Evolutionary conservation across 1,140 invertebrate species (phyloP), one percentile per base, ranked within the genome.

Genomic region (Aphis craccivora): DNA sequence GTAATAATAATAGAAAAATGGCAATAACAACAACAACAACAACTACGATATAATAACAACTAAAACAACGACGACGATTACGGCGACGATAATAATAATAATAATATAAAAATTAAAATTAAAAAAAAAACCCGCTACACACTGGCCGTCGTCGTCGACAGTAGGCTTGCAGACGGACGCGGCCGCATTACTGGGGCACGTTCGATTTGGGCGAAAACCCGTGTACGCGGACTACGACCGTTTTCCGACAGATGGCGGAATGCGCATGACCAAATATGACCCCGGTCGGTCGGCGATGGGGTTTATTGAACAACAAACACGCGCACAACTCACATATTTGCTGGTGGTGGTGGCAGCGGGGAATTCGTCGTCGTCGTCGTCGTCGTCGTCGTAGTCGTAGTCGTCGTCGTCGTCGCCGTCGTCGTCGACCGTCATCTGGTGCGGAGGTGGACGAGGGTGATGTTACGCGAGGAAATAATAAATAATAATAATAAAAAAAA

Each of bases 271-370:
- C 91, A 93, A 93, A 84, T 84, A 55, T 55, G 91, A 93, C 91
- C 91, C 91, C 76, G 91, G 67, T 83, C 76, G 45, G 48, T 83
- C 76, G 45, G 48, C 60, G 25, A 83, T 45, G 76, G 67, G 81
- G 91, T 83, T 93, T 93, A 93, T 93, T 84, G 91, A 93, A 93
- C 91, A 93, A 93, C 91, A 93, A 93, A 93, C 81, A 93, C 76
- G 60, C 60, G 60, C 60, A 67, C 60, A 83, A 60, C 89, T 40
- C 89, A 43, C 55, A n/a, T 48, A 60, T 67, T 40, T 40, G 89
- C 23, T 43, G 43, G 22, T 35, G 35, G 51, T 30, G 60, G 45
- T 7, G 45, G 86, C 37, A 25, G 35, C 37, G 37, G 35, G 22
- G 89, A 35, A 67, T 30, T 67, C 60, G 60, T 60, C 25, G 55